A percentile compares a stretch with the other conserved stretches of the same genome.
phyloP scores from a whole-genome alignment of 2,113 vertebrate species.

The Mormoops blainvillei region DNA sequence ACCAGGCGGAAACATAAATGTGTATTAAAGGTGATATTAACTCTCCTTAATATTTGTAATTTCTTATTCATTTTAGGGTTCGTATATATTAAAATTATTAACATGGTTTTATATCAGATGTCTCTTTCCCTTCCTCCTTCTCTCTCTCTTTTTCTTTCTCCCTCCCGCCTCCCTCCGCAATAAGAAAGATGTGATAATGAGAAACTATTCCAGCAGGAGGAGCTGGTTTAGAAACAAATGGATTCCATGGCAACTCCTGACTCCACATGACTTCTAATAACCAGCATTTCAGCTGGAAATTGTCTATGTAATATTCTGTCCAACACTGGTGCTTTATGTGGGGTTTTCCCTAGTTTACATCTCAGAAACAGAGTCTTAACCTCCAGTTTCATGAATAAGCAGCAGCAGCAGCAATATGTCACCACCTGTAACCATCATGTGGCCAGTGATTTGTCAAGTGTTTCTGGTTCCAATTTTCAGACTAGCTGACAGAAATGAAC shows the following conservation, averaged over 20 bases:
- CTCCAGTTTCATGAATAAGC: constrained; percentile 67
- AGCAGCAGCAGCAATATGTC: constrained; percentile 35
- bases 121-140: constrained; percentile 10
- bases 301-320: constrained; percentile 79
- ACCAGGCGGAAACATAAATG: constrained; percentile 33
- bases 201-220: constrained; percentile 85
- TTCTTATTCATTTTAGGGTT: constrained; percentile 64
- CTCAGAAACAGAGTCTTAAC: constrained; percentile 25
- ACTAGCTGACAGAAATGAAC: constrained; percentile 47
- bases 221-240: constrained; percentile 86
- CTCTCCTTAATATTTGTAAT: constrained; percentile 73
- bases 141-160: constrained; percentile 47
- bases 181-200: constrained; percentile 82
- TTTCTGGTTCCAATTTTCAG: constrained; percentile 53
- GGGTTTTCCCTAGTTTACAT: constrained; percentile 78
- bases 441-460: constrained; percentile 58
- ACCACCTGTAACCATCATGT: constrained; percentile 46
- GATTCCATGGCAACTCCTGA: constrained; percentile 88
- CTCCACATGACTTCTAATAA: constrained; percentile 86
- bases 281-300: constrained; percentile 81
- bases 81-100: constrained; percentile 59
- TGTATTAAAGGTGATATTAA: constrained; percentile 31
- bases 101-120: constrained; percentile 63
- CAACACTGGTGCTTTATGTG: constrained; percentile 67
- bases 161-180: neutral